Evolutionary conservation across 2,797 vertebrate genomes (phyloP).

Genomic region (Ceyx erithaca): DNA sequence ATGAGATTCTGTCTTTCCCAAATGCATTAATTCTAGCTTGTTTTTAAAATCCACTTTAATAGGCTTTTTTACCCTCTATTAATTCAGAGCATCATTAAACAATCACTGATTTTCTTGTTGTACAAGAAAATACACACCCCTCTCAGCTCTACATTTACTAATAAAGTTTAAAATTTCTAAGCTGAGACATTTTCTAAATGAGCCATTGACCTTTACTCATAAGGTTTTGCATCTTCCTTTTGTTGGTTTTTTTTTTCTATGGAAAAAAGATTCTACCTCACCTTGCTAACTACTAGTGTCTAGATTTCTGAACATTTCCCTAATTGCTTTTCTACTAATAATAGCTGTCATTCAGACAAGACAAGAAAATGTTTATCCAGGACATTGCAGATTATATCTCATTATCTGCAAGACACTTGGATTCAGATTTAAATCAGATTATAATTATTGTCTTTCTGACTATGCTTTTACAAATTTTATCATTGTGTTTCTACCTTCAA

Average conservation of each 20-base stretch:
- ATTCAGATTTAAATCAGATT: background rate
- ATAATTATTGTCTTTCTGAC: background rate
- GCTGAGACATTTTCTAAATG: background rate
- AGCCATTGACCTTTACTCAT: background rate
- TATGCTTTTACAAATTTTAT: background rate
- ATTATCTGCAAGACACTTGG: background rate
- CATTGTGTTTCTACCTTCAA: background rate
- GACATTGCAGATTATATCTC: background rate
- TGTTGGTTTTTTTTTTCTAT: background rate
- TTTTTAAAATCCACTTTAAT: conserved; percentile 14
- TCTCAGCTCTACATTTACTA: background rate
- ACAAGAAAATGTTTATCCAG: background rate
- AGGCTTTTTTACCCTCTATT: background rate
- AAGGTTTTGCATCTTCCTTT: background rate
- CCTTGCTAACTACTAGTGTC: background rate
- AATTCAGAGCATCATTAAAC: conserved; percentile 13
- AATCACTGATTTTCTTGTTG: background rate
- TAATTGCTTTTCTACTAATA: background rate
- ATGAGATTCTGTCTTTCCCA: background rate
- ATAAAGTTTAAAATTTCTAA: background rate
- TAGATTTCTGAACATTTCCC: background rate
- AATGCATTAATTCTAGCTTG: background rate
- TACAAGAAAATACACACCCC: background rate
- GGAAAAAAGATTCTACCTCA: background rate
- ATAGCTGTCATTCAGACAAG: background rate